A percentile compares a stretch with the other conserved stretches of the same genome.
Evolutionary conservation across 2,113 vertebrate genomes (phyloP).

Genomic region (Embiotoca jacksoni): DNA sequence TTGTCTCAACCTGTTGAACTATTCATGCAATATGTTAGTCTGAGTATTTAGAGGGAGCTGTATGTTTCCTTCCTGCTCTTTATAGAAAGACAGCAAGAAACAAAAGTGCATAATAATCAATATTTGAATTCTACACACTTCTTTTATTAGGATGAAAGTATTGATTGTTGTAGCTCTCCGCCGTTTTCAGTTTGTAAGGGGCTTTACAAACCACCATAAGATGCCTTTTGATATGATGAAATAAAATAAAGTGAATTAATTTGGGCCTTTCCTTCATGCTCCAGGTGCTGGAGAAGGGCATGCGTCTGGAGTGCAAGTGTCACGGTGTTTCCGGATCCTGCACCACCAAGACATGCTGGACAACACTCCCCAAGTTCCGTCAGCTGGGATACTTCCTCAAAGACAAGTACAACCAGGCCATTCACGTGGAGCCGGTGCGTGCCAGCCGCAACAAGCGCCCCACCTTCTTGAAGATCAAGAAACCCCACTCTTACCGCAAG

Average conservation of each 20-base stretch:
- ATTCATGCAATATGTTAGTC: conserved; percentile 72
- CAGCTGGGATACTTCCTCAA: conserved; percentile 95
- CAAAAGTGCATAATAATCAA: background rate
- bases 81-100: conserved; percentile 31
- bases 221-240: too few relatives aligned
- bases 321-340: conserved; percentile 95
- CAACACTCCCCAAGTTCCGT: conserved; percentile 93
- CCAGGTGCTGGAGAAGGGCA: conserved; percentile 94
- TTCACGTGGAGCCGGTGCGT: conserved; percentile 93
- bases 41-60: conserved; percentile 41
- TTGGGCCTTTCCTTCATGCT: conserved; percentile 8
- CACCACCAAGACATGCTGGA: conserved; percentile 98
- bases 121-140: background rate
- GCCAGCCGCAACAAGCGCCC: conserved; percentile 95
- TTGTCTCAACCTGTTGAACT: conserved; percentile 85
- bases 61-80: conserved; percentile 17
- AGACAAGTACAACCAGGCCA: conserved; percentile 94
- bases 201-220: too few relatives aligned
- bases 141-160: background rate
- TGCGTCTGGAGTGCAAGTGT: conserved; percentile 96
- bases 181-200: too few relatives aligned
- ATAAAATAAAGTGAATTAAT: background rate
- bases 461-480: conserved; percentile 96
- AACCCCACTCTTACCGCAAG: conserved; percentile 93
- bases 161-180: background rate